Evolutionary conservation across 2,797 vertebrate genomes (phyloP).

Genomic region (Triplophysa bombifrons): DNA sequence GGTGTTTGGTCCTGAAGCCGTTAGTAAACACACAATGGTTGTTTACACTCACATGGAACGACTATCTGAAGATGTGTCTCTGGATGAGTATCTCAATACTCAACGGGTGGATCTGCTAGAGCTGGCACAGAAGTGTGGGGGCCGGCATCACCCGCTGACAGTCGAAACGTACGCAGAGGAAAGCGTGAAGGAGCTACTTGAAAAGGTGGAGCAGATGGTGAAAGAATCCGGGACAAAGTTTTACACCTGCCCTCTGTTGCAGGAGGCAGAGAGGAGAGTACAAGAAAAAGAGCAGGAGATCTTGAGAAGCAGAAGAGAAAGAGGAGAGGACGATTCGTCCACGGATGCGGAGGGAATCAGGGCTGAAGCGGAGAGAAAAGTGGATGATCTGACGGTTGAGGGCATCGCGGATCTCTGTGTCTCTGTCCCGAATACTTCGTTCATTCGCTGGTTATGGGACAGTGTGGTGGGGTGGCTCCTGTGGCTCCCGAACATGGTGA

Average conservation of each 20-base stretch:
- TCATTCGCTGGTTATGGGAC: conserved; percentile 70
- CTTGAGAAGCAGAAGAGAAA: conserved; percentile 57
- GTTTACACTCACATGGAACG: conserved; percentile 75
- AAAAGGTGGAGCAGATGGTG: conserved; percentile 70
- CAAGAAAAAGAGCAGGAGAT: conserved; percentile 39
- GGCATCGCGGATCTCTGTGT: conserved; percentile 40
- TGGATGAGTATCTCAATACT: conserved; percentile 68
- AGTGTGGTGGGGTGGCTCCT: conserved; percentile 65
- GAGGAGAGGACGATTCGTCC: neutral
- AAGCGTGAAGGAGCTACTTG: conserved; percentile 49
- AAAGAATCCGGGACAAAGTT: conserved; percentile 55
- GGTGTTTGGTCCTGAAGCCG: conserved; percentile 65
- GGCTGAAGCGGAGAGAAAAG: conserved; percentile 65
- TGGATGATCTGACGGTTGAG: conserved; percentile 58
- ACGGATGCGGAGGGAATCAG: neutral
- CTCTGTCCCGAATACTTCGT: conserved; percentile 38
- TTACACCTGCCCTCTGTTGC: conserved; percentile 68
- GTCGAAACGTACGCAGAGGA: conserved; percentile 54
- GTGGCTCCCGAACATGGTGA: conserved; percentile 67
- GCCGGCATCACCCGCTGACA: conserved; percentile 66
- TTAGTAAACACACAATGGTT: conserved; percentile 65
- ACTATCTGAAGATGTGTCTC: conserved; percentile 65
- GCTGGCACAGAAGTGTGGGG: conserved; percentile 69
- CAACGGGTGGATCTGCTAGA: conserved; percentile 71
- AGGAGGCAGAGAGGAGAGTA: conserved; percentile 63